Evolutionary conservation across 1,140 invertebrate genomes (phyloP), one percentile per base, ranked within the genome.

Genomic region (Paramacrobiotus metropolitanus): DNA sequence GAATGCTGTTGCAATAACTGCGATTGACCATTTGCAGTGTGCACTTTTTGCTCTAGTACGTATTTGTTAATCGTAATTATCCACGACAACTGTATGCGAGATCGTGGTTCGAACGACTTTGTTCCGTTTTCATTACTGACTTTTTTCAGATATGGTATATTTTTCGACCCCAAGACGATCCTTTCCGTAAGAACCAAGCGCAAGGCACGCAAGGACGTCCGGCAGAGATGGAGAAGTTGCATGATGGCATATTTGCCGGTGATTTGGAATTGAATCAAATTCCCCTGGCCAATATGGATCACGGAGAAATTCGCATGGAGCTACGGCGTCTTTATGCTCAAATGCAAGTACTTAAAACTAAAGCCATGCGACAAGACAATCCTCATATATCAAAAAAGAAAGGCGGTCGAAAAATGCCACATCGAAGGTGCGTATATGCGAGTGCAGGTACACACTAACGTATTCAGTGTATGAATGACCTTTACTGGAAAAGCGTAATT

Each of bases 341-440:
- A 72, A 75, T 91, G 65, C 82, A 86, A 72, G 75, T 80, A 44
- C 78, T 90, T 65, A 83, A 87, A 66, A 87, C 87, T 70, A 89
- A 91, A 74, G 87, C 86, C 20, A 81, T 93, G 71, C 78, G 88
- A 59, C 81, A 86, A 66, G 88, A 92, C 74, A 94, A 94, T 77
- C 90, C 89, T 24, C 89, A 94, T 77, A 91, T 94, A 71, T 86
- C 84, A 61, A 91, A 91, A 74, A 77, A 87, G 61, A 77, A 87
- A 62, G 87, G 88, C 2, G 89, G 88, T n/a, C 77, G 86, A 61
- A 93, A 92, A 75, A 82, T 84, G 63, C 86, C 85, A 20, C 86
- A 91, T 73, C 78, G 89, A 68, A 77, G 86, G 63, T 90, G 90
- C 74, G 86, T 85, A 61, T 75, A 65, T 70, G 74, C 63, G 72